phyloP scores from a whole-genome alignment of 2,113 vertebrate species.

The Pleuronectes platessa region DNA sequence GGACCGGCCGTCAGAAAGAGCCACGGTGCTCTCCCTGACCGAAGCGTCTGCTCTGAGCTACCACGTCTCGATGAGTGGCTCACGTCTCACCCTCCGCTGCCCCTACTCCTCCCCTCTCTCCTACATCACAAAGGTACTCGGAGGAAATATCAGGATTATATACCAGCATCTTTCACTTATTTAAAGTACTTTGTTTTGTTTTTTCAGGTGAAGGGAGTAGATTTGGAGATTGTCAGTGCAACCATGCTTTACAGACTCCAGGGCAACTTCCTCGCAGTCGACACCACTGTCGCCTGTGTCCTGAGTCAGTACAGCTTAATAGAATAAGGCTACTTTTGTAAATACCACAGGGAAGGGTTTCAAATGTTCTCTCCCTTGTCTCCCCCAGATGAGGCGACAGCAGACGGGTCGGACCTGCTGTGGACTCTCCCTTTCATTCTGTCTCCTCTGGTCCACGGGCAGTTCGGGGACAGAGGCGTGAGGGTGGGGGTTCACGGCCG shows the following conservation, averaged over 20 bases:
- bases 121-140: constrained; percentile 42
- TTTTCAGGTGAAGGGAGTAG: constrained; percentile 44
- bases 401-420: constrained; percentile 51
- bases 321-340: background rate
- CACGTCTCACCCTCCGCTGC: constrained; percentile 52
- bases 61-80: constrained; percentile 29
- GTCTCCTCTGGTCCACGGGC: constrained; percentile 44
- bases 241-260: constrained; percentile 43
- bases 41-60: constrained; percentile 54
- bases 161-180: background rate
- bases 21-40: background rate
- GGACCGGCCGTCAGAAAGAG: background rate
- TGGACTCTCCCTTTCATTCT: constrained; percentile 47
- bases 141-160: background rate
- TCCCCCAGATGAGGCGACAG: constrained; percentile 40
- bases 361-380: background rate
- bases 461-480: constrained; percentile 35
- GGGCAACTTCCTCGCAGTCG: constrained; percentile 36
- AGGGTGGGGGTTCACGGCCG: constrained; percentile 35
- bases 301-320: constrained; percentile 25
- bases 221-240: constrained; percentile 58
- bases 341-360: background rate
- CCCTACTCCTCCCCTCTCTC: constrained; percentile 57
- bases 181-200: background rate
- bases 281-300: constrained; percentile 51